Percentiles rank a stretch among this genome's conserved stretches.
These are phyloP conservation scores for Lysandra bellargus DNA, from an alignment of 2,888 invertebrate genomes.

Conservation along the genomic window DNA sequence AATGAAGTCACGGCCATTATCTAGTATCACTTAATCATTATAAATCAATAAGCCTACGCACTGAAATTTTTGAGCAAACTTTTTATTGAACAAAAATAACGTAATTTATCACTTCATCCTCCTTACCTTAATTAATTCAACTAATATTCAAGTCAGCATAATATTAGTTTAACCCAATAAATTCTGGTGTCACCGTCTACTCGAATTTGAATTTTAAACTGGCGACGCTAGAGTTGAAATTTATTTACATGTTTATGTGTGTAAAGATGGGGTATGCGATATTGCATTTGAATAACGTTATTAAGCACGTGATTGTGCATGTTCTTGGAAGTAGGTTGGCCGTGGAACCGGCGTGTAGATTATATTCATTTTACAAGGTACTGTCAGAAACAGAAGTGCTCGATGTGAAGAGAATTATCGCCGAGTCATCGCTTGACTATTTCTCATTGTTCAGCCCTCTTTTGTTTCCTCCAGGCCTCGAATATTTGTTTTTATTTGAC, in stretches of 20 bases:
- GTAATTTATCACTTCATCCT: not conserved
- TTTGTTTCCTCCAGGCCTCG: conserved; percentile 11
- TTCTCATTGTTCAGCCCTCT: conserved; percentile 27
- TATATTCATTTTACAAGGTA: conserved; percentile 33
- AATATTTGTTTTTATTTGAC: conserved; percentile 30
- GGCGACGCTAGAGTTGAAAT: not conserved
- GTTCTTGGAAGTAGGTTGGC: conserved; percentile 45
- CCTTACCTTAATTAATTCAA: conserved; percentile 9
- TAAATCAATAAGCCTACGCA: not conserved
- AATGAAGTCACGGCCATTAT: no score
- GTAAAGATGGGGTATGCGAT: conserved; percentile 39
- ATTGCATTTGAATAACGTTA: conserved; percentile 44
- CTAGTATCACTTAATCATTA: no score
- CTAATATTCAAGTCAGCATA: conserved; percentile 15
- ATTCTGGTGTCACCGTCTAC: not conserved
- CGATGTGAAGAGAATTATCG: conserved; percentile 5
- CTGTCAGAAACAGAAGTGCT: conserved; percentile 27
- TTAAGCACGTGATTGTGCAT: conserved; percentile 47
- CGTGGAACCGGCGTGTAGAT: conserved; percentile 33
- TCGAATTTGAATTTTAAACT: conserved; percentile 11
- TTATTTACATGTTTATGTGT: conserved; percentile 25
- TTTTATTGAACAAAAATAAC: not conserved
- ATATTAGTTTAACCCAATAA: conserved; percentile 5
- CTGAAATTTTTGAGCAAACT: not conserved
- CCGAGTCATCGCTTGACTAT: conserved; percentile 17